Evolutionary conservation across 2,113 vertebrate species (phyloP).

Genomic region (Pleuronectes platessa): DNA sequence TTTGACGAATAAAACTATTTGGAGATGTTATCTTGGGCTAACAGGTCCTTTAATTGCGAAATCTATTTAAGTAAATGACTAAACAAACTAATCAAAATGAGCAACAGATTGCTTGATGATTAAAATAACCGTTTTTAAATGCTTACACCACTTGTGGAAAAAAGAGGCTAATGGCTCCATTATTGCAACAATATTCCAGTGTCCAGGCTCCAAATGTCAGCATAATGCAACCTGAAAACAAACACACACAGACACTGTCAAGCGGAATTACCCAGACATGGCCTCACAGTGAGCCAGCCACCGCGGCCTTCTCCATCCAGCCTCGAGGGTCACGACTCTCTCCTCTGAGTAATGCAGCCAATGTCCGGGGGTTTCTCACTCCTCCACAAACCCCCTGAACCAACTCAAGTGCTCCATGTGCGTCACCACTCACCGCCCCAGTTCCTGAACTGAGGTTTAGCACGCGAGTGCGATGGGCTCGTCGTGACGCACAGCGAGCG

Average conservation of each 20-base stretch:
- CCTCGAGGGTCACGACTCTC: conserved; percentile 28
- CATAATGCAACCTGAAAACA: not conserved
- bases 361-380: conserved; percentile 37
- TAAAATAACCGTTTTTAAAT: not conserved
- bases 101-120: not conserved
- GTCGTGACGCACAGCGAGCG: conserved; percentile 42
- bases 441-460: conserved; percentile 66
- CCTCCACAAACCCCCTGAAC: conserved; percentile 26
- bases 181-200: not conserved
- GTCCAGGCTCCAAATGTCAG: conserved; percentile 15
- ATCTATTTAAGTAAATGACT: not conserved
- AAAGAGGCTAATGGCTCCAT: not conserved
- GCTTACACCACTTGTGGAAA: not conserved
- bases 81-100: not conserved
- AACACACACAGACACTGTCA: conserved; percentile 31
- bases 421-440: conserved; percentile 57
- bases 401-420: conserved; percentile 28
- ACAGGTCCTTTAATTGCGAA: not conserved
- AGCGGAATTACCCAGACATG: conserved; percentile 5
- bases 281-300: conserved; percentile 16
- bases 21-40: too few relatives aligned
- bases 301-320: conserved; percentile 22
- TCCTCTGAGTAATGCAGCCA: conserved; percentile 14
- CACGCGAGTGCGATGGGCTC: conserved; percentile 57
- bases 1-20: too few relatives aligned